Conservation (phyloP, 2,797 vertebrate species). For the Tangara arthus region DNA sequence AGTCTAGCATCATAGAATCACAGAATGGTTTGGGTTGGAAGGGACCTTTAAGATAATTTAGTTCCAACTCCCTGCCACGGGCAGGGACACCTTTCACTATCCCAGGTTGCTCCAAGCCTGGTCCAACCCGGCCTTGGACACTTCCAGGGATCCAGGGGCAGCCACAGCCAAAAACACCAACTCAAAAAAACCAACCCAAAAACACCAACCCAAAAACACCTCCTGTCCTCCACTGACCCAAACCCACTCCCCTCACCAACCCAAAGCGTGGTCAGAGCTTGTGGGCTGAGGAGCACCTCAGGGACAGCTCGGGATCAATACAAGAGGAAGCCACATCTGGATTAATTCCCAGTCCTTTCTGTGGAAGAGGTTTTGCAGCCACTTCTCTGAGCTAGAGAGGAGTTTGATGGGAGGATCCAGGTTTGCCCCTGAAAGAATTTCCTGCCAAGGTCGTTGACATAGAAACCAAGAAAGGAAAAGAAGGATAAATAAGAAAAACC, state of each 20-base stretch:
- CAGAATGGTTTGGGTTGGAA: no score
- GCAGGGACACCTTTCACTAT: no score
- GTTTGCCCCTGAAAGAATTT: background rate
- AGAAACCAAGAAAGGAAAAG: background rate
- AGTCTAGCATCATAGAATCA: no score
- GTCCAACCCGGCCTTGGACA: no score
- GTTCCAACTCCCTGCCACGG: no score
- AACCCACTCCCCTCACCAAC: accelerated
- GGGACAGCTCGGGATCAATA: background rate
- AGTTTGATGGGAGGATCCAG: background rate
- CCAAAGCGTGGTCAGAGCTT: background rate
- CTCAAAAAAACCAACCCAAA: background rate
- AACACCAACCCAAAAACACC: background rate
- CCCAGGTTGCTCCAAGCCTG: no score
- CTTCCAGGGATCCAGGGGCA: no score
- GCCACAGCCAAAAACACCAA: no score
- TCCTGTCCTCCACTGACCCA: background rate
- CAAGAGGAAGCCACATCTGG: background rate
- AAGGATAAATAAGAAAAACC: background rate
- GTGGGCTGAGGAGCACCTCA: background rate
- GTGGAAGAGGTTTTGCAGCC: background rate
- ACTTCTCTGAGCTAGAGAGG: background rate
- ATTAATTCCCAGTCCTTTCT: background rate
- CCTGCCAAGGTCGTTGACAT: background rate
- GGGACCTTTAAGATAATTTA: no score